Base-by-base conservation (phyloP, 2,888 invertebrate species). In the Gerris lacustris region DNA sequence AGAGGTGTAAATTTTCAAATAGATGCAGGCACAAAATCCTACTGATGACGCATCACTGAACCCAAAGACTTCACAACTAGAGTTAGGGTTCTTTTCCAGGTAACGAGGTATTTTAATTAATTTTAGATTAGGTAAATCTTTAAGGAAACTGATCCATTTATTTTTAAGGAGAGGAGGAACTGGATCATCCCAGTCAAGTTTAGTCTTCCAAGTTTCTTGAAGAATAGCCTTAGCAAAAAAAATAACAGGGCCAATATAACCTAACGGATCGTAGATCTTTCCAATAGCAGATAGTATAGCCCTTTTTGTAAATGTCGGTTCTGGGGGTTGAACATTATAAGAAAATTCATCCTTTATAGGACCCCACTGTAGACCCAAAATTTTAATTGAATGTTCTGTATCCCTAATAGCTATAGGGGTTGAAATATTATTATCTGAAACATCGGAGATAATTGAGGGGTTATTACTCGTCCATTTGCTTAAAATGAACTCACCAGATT, bases 11-110 rank as follows among this genome's bases (percentile, higher is more conserved):
- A 47, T 47, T 6, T 44, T 15, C 6, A 69, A 5, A 63, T 69
- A 69, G 6, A 69, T 6, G 18, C 63, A 6, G 2, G 69, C 69
- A 62, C 63, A 63, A 63, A 44, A 69, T 5, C 18, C 69, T 62
- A 18, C 62, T 15, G 55, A 43, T 43, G 69, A 69, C n/a, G 69
- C 69, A 31, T 69, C 69, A 7, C 9, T 6, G 18, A 69, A 69
- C 6, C 69, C 69, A 44, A 63, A 15, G 5, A 69, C 2, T 63
- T 69, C 63, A 44, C 5, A 69, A 11, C 7, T 7, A 6, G 47
- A 47, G 6, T 47, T 6, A 11, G 6, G 7, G 6, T 6, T 47
- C 7, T 47, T 6, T 7, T 47, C 47, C 11, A 47, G 11, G 11
- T 7, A 47, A 6, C 47, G 6, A 47, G 47, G 47, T 47, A 47